Base-by-base conservation (phyloP, 2,797 vertebrate species). In the Arremon brunneinucha region DNA sequence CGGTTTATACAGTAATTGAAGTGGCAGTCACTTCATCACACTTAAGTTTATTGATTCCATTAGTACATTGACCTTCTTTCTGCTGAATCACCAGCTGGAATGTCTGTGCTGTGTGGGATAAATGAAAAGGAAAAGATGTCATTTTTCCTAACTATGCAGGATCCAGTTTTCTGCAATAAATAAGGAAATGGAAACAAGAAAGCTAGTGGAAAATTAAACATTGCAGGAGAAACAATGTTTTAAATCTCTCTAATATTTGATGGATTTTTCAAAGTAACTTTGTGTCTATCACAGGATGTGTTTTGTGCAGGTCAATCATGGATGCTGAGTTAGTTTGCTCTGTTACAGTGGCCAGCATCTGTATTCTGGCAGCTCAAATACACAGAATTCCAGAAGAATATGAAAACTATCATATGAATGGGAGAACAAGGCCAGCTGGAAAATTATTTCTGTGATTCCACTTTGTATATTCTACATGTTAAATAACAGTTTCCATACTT, bases 1-100 rank as follows among this genome's bases (percentile, higher is more conserved):
- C 0, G 4, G 35, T 72, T 86, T 93, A 62, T 82, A 75, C 60
- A 62, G 49, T 92, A 92, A 79, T 89, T 78, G 87, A 91, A 89
- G 63, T 70, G 88, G 93, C 87, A 94, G 92, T 87, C 95, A 82
- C 94, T 96, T 95, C 78, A 84, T 97, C 94, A 89, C 87, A 94
- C 94, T 94, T 83, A 82, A 87, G 69, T 80, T 91, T 92, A 92
- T 94, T 90, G 94, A 86, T 95, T 94, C 89, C 94, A 90, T 94
- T 95, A 93, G 60, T 87, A 71, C 80, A 87, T 46, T 91, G 92
- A 87, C 93, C 86, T 96, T 85, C 62, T 96, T 94, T 90, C 28
- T 96, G 41, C 81, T 93, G 95, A 90, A 72, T 70, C 67, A 92
- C 87, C 63, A 84, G 77, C 84, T 74, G 76, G 62, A 91, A 83